Percentiles rank a stretch among this genome's conserved stretches.
These are phyloP conservation scores for Rhagoletis pomonella DNA, from an alignment of 1,140 invertebrate species.

Conservation along the genomic window DNA sequence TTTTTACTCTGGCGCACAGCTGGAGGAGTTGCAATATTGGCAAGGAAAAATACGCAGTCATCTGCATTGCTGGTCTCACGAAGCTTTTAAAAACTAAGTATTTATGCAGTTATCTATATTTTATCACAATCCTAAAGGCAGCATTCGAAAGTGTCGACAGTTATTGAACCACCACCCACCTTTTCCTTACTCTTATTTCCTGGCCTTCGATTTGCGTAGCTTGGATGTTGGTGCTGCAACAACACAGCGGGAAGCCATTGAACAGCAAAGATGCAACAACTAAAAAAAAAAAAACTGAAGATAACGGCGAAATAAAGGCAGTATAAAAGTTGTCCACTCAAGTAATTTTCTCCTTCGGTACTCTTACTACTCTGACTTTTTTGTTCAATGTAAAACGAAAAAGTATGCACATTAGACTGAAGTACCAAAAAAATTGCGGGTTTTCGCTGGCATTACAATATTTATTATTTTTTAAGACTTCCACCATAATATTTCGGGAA, in stretches of 20 bases:
- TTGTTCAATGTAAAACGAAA: too few species aligned
- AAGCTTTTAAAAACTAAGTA: background rate
- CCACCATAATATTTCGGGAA: too few species aligned
- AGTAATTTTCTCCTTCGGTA: too few species aligned
- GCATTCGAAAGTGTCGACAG: slow-evolving; percentile 21
- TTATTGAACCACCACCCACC: slow-evolving; percentile 38
- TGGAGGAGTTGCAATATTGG: slow-evolving; percentile 44
- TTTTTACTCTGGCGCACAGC: slow-evolving; percentile 12
- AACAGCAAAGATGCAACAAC: slow-evolving; percentile 30
- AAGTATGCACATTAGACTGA: too few species aligned
- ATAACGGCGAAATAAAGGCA: background rate
- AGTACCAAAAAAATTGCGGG: too few species aligned
- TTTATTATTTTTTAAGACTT: too few species aligned
- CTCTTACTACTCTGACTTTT: too few species aligned
- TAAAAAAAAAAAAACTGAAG: too few species aligned
- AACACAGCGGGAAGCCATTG: background rate
- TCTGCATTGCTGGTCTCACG: background rate
- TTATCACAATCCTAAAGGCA: slow-evolving; percentile 7
- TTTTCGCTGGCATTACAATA: too few species aligned
- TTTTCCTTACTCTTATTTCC: background rate
- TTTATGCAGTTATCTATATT: slow-evolving; percentile 16
- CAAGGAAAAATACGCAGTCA: slow-evolving; percentile 23
- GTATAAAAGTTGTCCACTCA: background rate
- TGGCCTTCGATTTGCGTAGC: background rate
- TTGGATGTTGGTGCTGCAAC: background rate